Base-by-base conservation (phyloP, 1,140 invertebrate species). In the Eulimnadia texana region DNA sequence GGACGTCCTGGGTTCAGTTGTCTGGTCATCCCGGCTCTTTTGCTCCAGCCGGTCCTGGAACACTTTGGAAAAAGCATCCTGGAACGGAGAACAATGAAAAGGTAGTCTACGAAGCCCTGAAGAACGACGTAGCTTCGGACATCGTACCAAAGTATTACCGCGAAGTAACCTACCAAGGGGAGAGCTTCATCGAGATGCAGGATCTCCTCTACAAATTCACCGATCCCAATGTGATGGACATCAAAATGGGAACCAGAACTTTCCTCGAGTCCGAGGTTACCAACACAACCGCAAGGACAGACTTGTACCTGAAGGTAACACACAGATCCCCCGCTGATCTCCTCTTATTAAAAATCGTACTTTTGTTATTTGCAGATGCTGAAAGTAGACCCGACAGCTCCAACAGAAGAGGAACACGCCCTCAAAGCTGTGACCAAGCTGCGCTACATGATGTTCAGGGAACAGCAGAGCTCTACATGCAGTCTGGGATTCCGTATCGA, bases 401-500 rank as follows among this genome's bases (percentile, higher is more conserved):
- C 92, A 0, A 94, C 88, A 1, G 72, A 77, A 59, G 83, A 88
- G 52, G 93, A 97, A 73, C 83, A 88, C 66, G 74, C 78, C 33
- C 72, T 78, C 0, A 76, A 82, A 63, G 90, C 89, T 2, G 86
- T 97, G 3, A 94, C 91, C 1, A 96, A 96, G 75, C 76, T 94
- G 62, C 80, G 92, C 16, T 97, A 96, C 73, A 95, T 95, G 90
- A 85, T 90, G 70, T 98, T 96, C 74, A 78, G 94, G 42, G 94
- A 98, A 73, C 78, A 88, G 62, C 85, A 93, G 68, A 95, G 90
- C 63, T 97, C 93, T 1, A 91, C 92, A 0, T 87, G 89, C 42
- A 84, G 84, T 55, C 84, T 95, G 65, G 94, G 93, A 1, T 98
- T 98, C 71, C 77, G 95, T 64, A 94, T 98, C 64, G 95, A 98